phyloP scores from a whole-genome alignment of 2,113 vertebrate genomes.

The Megaptera novaeangliae region DNA sequence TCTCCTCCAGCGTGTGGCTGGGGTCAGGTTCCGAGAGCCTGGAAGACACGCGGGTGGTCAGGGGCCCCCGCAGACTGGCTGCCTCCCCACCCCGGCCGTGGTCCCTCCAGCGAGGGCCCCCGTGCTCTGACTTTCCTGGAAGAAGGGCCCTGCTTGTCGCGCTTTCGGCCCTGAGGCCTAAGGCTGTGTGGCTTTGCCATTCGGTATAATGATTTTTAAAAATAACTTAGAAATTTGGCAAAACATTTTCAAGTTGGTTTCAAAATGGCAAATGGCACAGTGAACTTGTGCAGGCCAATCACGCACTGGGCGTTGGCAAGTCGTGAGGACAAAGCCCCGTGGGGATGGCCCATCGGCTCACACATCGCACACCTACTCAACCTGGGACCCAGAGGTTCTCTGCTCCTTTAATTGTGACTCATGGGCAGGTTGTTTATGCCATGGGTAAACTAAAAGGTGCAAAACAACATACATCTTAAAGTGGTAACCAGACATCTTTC shows the following conservation, averaged over 20 bases:
- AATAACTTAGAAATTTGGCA: fast-evolving
- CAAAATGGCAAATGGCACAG: not conserved
- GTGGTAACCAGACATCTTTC: not conserved
- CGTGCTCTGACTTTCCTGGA: fast-evolving
- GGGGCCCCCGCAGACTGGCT: fast-evolving
- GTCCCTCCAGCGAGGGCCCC: fast-evolving
- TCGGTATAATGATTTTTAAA: fast-evolving
- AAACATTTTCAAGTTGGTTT: not conserved
- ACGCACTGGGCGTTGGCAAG: fast-evolving
- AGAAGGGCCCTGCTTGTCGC: too few species aligned
- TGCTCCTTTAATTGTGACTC: fast-evolving
- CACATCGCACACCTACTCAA: fast-evolving
- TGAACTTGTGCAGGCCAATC: fast-evolving
- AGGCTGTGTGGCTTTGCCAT: fast-evolving
- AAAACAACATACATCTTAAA: fast-evolving
- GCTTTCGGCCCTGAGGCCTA: too few species aligned
- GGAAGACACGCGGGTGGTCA: not conserved
- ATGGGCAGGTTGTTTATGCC: fast-evolving
- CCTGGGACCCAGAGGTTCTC: fast-evolving
- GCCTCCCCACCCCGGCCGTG: fast-evolving
- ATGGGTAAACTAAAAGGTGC: fast-evolving
- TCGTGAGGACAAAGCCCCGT: fast-evolving
- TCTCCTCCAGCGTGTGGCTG: conserved; percentile 95
- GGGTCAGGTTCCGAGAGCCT: conserved; percentile 95
- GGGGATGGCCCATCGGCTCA: fast-evolving